Conservation (phyloP, 2,888 invertebrate genomes). For the Amphipyra berbera region DNA sequence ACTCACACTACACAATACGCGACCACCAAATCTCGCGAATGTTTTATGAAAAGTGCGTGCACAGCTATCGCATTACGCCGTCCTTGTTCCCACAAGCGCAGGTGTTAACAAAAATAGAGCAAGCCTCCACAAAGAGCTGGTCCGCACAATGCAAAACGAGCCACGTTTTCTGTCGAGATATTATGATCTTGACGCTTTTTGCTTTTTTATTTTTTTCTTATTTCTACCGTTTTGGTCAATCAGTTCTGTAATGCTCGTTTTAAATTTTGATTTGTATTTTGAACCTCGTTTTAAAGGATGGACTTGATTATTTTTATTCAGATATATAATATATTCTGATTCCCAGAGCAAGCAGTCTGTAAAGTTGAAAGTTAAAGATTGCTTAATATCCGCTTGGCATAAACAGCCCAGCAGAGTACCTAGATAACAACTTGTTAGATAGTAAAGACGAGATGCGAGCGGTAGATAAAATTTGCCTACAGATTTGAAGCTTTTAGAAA, state of each 20-base stretch:
- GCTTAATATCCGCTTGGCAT: too few relatives aligned
- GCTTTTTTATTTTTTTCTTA: conserved; percentile 29
- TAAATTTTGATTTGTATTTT: too few relatives aligned
- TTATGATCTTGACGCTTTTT: conserved; percentile 68
- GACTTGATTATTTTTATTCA: too few relatives aligned
- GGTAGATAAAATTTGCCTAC: too few relatives aligned
- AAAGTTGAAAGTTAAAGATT: too few relatives aligned
- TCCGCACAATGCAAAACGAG: conserved; percentile 47
- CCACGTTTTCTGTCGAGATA: conserved; percentile 64
- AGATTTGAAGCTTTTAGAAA: too few relatives aligned
- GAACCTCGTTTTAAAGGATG: too few relatives aligned
- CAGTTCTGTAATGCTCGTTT: conserved; percentile 19
- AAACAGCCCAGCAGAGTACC: too few relatives aligned
- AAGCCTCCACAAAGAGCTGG: conserved; percentile 53
- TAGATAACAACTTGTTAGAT: too few relatives aligned
- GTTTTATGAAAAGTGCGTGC: conserved; percentile 22
- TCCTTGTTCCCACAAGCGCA: conserved; percentile 73
- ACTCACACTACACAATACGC: conserved; percentile 25
- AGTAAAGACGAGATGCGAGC: too few relatives aligned
- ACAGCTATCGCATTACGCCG: conserved; percentile 77
- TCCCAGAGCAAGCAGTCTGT: too few relatives aligned
- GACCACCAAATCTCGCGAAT: conserved; percentile 19
- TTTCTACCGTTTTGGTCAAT: conserved; percentile 55
- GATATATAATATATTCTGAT: too few relatives aligned
- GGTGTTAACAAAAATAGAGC: conserved; percentile 85